Base-by-base conservation (phyloP, 2,888 invertebrate species). In the Agonopterix subpropinquella region DNA sequence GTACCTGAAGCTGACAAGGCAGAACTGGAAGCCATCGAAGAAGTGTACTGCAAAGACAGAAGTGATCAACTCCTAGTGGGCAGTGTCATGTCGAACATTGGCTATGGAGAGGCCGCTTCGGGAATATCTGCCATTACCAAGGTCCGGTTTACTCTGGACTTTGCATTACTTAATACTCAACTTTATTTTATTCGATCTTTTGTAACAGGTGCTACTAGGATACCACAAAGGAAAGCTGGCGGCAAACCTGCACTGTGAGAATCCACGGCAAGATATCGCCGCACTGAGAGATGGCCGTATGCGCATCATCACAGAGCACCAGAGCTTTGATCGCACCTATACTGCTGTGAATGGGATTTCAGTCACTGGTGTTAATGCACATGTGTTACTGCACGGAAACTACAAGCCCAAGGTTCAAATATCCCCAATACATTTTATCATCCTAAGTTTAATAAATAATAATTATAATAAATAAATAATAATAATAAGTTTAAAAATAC, bases 1-100 rank as follows among this genome's bases (percentile, higher is more conserved):
- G 90, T 92, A 8, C 90, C 72, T 10, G 67, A 83, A 49, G 90
- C 92, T 11, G 93, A 93, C 67, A 90, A 89, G 8, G 90, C 90
- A 62, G 93, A 93, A 73, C 73, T 91, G 1, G 85, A 89, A 59
- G 90, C 91, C 1, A 89, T 93, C 45, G 80, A 85, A 13, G 86
- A 90, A 48, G 75, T 90, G 9, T 90, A 91, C 18, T 62, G 87
- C 83, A 49, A 73, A 76, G 43, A 39, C 80, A 42, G 87, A 85
- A 36, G 8, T 8, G 18, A 39, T 28, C 82, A 90, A 2, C 73
- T 93, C 0, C 81, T 89, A 56, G 85, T 93, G 53, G 82, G 82
- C 13, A 61, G 74, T 47, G 74, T 82, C 1, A 81, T 77, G 51
- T 80, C 80, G 2, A 80, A 80, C 49, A 78, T 80, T 74, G 82